phyloP scores from a whole-genome alignment of 2,888 invertebrate species.

The Acrobasis repandana region DNA sequence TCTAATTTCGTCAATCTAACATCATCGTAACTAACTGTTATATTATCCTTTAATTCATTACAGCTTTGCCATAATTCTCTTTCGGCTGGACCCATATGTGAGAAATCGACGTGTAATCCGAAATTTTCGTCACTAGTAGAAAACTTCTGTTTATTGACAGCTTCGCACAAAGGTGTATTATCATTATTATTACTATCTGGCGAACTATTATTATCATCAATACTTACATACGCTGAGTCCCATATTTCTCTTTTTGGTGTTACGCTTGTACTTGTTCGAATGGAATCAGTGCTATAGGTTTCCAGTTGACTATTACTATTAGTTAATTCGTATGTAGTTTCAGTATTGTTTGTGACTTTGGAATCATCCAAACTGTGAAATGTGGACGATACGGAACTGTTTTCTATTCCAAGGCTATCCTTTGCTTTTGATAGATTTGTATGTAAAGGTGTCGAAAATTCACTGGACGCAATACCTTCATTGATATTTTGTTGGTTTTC shows the following conservation, averaged over 20 bases:
- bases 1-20: slow-evolving; percentile 53
- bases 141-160: slow-evolving; percentile 52
- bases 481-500: slow-evolving; percentile 27
- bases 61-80: slow-evolving; percentile 71
- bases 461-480: slow-evolving; percentile 35
- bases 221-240: slow-evolving; percentile 82
- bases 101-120: slow-evolving; percentile 47
- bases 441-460: slow-evolving; percentile 45
- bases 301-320: slow-evolving; percentile 45
- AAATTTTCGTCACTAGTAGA: slow-evolving; percentile 43
- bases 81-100: slow-evolving; percentile 74
- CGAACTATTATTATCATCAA: slow-evolving; percentile 74
- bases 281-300: slow-evolving; percentile 41
- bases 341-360: slow-evolving; percentile 46
- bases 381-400: slow-evolving; percentile 44
- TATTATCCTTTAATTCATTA: slow-evolving; percentile 51
- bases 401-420: slow-evolving; percentile 34
- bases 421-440: slow-evolving; percentile 30
- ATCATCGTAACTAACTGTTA: slow-evolving; percentile 48
- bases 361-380: slow-evolving; percentile 66
- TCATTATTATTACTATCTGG: slow-evolving; percentile 72
- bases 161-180: slow-evolving; percentile 47
- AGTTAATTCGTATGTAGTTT: slow-evolving; percentile 46
- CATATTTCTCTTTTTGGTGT: slow-evolving; percentile 71
- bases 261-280: slow-evolving; percentile 43